Evolutionary conservation across 2,113 vertebrate species (phyloP).

Genomic region (Gymnorhina tibicen): DNA sequence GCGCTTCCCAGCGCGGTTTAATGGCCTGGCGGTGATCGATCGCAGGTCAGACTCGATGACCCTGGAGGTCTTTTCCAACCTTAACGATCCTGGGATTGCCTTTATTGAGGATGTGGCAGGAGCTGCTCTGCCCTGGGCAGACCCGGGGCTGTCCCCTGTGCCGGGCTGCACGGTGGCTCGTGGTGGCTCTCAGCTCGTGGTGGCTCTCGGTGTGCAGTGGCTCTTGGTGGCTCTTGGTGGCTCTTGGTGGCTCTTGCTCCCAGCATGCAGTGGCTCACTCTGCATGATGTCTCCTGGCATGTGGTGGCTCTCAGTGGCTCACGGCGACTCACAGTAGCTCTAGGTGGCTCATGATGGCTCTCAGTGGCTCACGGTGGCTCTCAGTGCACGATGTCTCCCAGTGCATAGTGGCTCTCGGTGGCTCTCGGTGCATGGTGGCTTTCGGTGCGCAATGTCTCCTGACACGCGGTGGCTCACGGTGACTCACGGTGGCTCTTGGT

Average conservation of each 20-base stretch:
- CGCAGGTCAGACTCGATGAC: background rate
- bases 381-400: background rate
- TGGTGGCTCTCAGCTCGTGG: background rate
- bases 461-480: too few species aligned
- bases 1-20: accelerated
- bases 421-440: too few species aligned
- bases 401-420: too few species aligned
- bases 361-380: too few species aligned
- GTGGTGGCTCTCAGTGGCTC: background rate
- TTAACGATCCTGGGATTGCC: too few species aligned
- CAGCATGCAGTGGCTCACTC: background rate
- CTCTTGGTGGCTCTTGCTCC: background rate
- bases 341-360: background rate
- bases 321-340: background rate
- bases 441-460: too few species aligned
- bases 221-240: background rate
- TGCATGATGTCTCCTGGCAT: too few species aligned
- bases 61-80: background rate
- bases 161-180: accelerated
- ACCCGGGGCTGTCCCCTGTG: background rate
- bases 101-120: background rate
- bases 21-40: too few species aligned
- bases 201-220: background rate
- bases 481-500: background rate
- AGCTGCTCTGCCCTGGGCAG: background rate